Percentiles rank a stretch among this genome's conserved stretches.
Conservation (phyloP, 2,888 invertebrate species). For the Drosophila stalkeri region DNA sequence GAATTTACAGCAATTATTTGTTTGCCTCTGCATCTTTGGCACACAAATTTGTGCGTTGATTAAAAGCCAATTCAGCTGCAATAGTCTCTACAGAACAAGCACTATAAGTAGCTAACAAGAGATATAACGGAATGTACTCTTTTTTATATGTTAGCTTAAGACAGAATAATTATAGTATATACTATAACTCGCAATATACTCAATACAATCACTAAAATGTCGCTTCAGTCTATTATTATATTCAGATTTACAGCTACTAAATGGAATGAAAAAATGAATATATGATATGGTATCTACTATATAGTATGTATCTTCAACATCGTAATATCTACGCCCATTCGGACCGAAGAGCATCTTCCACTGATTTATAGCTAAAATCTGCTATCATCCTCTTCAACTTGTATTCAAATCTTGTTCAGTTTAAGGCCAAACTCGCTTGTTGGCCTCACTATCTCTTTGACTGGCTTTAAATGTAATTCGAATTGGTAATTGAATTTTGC, state of each 20-base stretch:
- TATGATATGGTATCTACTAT: background rate
- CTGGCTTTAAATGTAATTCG: background rate
- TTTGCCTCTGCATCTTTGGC: constrained; percentile 22
- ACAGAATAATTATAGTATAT: no score
- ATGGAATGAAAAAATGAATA: no score
- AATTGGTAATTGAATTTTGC: constrained; percentile 52
- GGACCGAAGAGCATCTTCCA: background rate
- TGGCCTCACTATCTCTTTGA: background rate
- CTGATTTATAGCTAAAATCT: background rate
- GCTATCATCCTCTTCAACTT: background rate
- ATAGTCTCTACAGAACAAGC: background rate
- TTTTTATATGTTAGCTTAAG: no score
- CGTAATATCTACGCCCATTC: background rate
- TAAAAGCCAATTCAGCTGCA: constrained; percentile 16
- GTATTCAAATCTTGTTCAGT: background rate
- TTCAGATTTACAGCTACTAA: no score
- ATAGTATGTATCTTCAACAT: background rate
- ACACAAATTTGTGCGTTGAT: constrained; percentile 3
- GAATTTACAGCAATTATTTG: constrained; percentile 62
- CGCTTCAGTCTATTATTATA: no score
- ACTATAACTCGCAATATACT: no score
- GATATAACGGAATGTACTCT: background rate
- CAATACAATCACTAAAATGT: no score
- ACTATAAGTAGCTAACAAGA: background rate
- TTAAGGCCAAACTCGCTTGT: background rate